Percentiles rank a stretch among this genome's conserved stretches.
Conservation (phyloP, 2,113 vertebrate species). For the Paramormyrops kingsleyae region DNA sequence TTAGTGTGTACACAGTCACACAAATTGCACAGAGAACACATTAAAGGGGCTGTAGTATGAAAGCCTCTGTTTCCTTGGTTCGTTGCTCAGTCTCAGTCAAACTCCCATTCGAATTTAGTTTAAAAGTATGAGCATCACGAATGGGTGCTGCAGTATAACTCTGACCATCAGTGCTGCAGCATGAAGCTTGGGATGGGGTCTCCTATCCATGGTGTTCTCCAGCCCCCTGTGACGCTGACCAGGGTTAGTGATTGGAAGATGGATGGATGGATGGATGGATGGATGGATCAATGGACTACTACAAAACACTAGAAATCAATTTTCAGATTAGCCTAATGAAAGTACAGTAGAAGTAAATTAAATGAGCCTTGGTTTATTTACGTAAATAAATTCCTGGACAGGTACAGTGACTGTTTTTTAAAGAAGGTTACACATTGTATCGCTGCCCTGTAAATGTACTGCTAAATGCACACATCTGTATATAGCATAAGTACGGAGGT, state of each 20-base stretch:
- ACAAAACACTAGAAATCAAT: neutral
- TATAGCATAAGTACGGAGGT: neutral
- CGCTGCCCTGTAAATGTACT: neutral
- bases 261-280: neutral
- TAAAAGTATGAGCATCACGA: neutral
- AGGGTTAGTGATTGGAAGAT: neutral
- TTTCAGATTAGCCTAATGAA: neutral
- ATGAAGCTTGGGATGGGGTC: neutral
- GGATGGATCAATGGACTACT: neutral
- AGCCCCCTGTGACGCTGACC: neutral
- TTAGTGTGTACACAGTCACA: neutral
- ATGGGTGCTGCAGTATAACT: neutral
- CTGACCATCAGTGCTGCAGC: neutral
- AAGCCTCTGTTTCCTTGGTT: neutral
- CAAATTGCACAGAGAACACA: neutral
- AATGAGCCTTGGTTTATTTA: neutral
- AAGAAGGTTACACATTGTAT: neutral
- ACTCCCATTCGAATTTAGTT: neutral
- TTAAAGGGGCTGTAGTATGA: neutral
- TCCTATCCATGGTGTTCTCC: neutral
- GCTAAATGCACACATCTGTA: neutral
- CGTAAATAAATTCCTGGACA: neutral
- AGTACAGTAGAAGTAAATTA: neutral
- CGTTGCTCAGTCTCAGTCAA: neutral
- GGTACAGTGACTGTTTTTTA: neutral